Percentiles rank a stretch among this genome's conserved stretches.
phyloP scores from a whole-genome alignment of 2,113 vertebrate species.

The Sinocyclocheilus rhinocerous region DNA sequence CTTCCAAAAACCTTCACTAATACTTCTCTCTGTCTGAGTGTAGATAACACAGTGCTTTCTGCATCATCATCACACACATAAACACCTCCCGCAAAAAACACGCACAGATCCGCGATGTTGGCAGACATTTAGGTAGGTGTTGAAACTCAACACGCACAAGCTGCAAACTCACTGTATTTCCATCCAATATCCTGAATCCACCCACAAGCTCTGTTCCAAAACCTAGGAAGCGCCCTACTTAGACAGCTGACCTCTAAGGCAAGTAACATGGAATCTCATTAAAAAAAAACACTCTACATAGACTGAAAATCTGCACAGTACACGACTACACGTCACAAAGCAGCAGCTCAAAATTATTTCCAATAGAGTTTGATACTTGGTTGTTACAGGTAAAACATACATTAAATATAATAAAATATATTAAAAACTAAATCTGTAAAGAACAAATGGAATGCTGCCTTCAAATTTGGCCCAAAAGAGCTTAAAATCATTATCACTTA shows the following conservation, averaged over 20 bases:
- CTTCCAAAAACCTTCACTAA: constrained; percentile 55
- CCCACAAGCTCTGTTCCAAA: neutral
- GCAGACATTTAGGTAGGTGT: neutral
- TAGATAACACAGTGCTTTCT: constrained; percentile 54
- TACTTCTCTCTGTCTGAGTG: constrained; percentile 50
- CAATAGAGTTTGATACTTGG: neutral
- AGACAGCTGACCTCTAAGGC: neutral
- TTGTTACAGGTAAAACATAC: no score
- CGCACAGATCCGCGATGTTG: neutral
- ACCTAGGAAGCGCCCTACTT: neutral
- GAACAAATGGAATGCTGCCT: no score
- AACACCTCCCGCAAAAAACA: constrained; percentile 6
- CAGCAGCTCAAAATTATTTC: neutral
- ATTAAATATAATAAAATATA: no score
- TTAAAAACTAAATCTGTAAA: no score
- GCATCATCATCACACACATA: constrained; percentile 34
- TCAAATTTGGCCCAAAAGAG: no score
- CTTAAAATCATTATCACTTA: no score
- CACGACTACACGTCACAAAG: neutral
- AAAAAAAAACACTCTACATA: neutral
- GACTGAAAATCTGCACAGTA: neutral
- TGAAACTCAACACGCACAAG: neutral
- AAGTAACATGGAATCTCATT: neutral
- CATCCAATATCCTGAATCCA: neutral
- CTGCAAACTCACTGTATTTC: neutral